Evolutionary conservation across 2,113 vertebrate genomes (phyloP).

Genomic region (Ptychochromis oligacanthus): DNA sequence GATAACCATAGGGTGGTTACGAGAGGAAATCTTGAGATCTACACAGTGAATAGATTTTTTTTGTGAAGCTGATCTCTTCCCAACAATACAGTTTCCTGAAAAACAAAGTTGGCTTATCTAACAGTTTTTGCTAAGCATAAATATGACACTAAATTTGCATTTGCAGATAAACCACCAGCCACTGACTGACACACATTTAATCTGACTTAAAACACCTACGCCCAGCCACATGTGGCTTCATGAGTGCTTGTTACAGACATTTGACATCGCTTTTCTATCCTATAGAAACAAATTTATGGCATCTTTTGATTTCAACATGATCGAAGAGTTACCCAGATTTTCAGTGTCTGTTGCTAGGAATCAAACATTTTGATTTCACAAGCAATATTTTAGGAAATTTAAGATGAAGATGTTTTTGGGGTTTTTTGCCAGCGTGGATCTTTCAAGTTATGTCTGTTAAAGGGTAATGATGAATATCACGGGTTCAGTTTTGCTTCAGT

Average conservation of each 20-base stretch:
- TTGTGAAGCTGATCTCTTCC: conserved; percentile 17
- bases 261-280: not conserved
- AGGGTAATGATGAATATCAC: not conserved
- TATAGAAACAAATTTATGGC: not conserved
- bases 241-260: not conserved
- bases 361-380: not conserved
- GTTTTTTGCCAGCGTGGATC: not conserved
- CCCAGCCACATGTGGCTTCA: not conserved
- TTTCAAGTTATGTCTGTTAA: not conserved
- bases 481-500: not conserved
- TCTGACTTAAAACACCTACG: not conserved
- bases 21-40: conserved; percentile 26
- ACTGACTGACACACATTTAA: conserved; percentile 12
- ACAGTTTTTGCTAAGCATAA: conserved; percentile 21
- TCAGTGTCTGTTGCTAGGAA: not conserved
- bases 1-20: conserved; percentile 17
- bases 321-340: not conserved
- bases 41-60: conserved; percentile 35
- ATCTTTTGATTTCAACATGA: not conserved
- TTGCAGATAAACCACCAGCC: conserved; percentile 18
- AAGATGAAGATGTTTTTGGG: not conserved
- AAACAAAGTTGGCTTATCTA: conserved; percentile 26
- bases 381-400: not conserved
- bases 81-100: conserved; percentile 43
- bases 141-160: conserved; percentile 18